Evolutionary conservation across 92 coral and sea anemone species (phyloP).

Genomic region (Hydrozoanthus gracilis): DNA sequence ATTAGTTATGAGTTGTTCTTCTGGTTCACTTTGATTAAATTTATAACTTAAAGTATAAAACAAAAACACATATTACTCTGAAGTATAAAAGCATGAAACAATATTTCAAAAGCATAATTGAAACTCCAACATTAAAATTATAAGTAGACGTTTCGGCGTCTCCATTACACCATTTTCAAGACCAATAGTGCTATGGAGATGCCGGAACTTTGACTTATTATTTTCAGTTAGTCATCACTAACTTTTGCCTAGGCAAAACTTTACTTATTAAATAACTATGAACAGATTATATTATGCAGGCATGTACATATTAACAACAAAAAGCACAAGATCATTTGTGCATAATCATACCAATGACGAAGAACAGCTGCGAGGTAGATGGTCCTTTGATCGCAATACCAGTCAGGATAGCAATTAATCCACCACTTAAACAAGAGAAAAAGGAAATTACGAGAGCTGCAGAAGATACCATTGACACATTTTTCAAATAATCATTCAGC

Average conservation of each 20-base stretch:
- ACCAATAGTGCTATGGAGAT: too few species aligned
- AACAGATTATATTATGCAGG: too few species aligned
- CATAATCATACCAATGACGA: constrained; percentile 64
- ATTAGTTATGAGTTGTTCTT: not conserved
- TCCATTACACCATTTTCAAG: too few species aligned
- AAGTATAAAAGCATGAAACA: not conserved
- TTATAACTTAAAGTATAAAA: not conserved
- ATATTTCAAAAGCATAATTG: not conserved
- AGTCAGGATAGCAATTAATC: constrained; percentile 69
- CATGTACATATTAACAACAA: too few species aligned
- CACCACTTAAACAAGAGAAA: constrained; percentile 57
- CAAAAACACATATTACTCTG: not conserved
- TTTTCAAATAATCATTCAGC: not conserved
- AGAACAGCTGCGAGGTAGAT: constrained; percentile 63
- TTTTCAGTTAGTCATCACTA: too few species aligned
- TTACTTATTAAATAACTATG: too few species aligned
- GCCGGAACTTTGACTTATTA: too few species aligned
- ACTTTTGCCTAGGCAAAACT: too few species aligned
- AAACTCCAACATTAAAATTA: too few species aligned
- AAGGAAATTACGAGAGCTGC: not conserved
- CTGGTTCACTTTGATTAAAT: not conserved
- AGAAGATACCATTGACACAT: not conserved
- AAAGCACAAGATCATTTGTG: not conserved
- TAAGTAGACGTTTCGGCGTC: too few species aligned
- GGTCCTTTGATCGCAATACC: constrained; percentile 74